Conservation (phyloP, 2,797 vertebrate genomes). For the Simalia tracyae region DNA sequence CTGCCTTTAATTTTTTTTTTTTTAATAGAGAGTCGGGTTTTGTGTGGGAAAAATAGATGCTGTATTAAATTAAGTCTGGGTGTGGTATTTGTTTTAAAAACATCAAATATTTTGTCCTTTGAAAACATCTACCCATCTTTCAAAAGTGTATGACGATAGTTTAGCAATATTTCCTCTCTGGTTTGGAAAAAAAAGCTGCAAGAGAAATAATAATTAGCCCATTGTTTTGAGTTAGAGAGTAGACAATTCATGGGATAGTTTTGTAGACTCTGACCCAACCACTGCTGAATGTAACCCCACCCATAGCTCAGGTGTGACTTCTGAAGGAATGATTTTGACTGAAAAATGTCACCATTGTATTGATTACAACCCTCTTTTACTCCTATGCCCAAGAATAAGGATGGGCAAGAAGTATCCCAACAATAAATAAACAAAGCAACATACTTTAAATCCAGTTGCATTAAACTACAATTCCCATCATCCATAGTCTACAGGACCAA, state of each 20-base stretch:
- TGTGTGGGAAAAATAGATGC: constrained; percentile 18
- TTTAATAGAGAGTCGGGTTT: constrained; percentile 8
- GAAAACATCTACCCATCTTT: constrained; percentile 23
- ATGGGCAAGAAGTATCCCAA: not conserved
- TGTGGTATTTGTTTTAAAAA: not conserved
- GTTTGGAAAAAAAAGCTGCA: constrained; percentile 29
- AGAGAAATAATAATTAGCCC: constrained; percentile 23
- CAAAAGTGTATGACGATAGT: constrained; percentile 30
- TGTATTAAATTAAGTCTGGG: constrained; percentile 35
- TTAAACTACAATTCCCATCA: not conserved
- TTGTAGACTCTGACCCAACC: not conserved
- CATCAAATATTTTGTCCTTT: constrained; percentile 29
- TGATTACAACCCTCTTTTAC: not conserved
- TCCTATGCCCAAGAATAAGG: not conserved
- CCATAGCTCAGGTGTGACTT: not conserved
- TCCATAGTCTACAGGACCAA: not conserved
- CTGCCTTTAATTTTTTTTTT: constrained; percentile 39
- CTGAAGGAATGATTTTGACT: not conserved
- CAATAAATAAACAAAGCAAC: not conserved
- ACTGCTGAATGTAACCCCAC: not conserved
- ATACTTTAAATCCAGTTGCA: not conserved
- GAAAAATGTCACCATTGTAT: not conserved
- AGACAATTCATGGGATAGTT: not conserved
- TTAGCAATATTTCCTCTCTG: constrained; percentile 40
- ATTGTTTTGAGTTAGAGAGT: constrained; percentile 5